Conservation (phyloP, 2,113 vertebrate species). For the Lepidiolamprologus cunningtoni region DNA sequence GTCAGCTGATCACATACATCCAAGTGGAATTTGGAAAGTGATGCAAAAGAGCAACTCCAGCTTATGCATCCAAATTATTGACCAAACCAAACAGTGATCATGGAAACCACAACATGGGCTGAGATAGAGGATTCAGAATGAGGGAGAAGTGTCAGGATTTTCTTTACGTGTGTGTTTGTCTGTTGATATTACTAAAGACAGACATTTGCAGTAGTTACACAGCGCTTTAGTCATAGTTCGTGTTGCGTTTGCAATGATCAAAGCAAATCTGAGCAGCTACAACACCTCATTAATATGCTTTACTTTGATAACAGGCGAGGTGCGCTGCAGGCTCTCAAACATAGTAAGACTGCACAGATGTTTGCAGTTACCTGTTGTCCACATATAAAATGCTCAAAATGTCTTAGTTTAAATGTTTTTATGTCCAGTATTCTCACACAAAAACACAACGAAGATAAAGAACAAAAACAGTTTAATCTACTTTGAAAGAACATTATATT, state of each 20-base stretch:
- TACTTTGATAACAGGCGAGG: neutral
- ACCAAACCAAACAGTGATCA: neutral
- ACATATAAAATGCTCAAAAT: neutral
- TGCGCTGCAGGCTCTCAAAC: neutral
- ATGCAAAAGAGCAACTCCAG: neutral
- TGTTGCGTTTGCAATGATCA: neutral
- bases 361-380: neutral
- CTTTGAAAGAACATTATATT: accelerated
- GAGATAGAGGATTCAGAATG: neutral
- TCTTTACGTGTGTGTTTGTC: neutral
- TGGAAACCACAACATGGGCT: neutral
- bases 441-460: neutral
- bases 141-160: neutral
- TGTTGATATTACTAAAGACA: neutral
- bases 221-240: neutral
- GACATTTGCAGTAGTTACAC: neutral
- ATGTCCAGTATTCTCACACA: neutral
- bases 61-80: neutral
- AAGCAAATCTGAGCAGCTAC: neutral
- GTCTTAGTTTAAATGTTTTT: accelerated
- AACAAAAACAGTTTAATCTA: neutral
- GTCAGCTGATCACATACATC: neutral
- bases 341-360: neutral
- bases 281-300: neutral
- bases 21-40: neutral